Evolutionary conservation across 2,888 invertebrate genomes (phyloP).

Genomic region (Drosophila nr. medialis): DNA sequence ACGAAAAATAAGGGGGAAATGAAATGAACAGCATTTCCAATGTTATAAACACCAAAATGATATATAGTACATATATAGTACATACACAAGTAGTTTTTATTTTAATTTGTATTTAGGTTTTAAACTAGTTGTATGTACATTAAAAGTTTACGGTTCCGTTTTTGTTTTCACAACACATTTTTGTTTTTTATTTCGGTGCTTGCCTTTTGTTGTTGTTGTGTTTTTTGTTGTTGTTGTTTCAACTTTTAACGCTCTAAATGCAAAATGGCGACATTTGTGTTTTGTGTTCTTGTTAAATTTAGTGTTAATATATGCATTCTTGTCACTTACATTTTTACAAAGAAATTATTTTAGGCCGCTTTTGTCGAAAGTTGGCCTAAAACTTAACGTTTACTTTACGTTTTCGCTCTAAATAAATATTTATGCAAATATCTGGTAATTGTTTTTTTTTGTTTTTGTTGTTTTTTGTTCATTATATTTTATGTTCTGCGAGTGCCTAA

Average conservation of each 20-base stretch:
- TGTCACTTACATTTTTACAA: slow-evolving; percentile 76
- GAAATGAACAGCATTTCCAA: slow-evolving; percentile 34
- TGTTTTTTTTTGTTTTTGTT: slow-evolving; percentile 4
- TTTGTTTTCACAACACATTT: slow-evolving; percentile 31
- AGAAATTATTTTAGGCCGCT: slow-evolving; percentile 83
- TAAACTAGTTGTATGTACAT: slow-evolving; percentile 43
- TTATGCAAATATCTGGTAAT: slow-evolving; percentile 57
- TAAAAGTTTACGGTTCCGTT: slow-evolving; percentile 42
- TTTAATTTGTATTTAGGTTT: slow-evolving; percentile 14
- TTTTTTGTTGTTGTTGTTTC: slow-evolving; percentile 15
- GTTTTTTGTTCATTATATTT: slow-evolving; percentile 45
- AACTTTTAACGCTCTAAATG: slow-evolving; percentile 75
- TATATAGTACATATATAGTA: slow-evolving; percentile 30
- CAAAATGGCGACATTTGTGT: slow-evolving; percentile 84
- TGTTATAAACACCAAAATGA: slow-evolving; percentile 45
- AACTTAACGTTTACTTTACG: slow-evolving; percentile 45
- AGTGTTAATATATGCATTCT: slow-evolving; percentile 58
- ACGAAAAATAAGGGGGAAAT: slow-evolving; percentile 51
- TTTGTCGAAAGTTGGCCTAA: slow-evolving; percentile 73
- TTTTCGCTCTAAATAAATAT: slow-evolving; percentile 57
- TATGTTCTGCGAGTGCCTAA: slow-evolving; percentile 55
- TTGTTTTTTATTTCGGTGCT: slow-evolving; percentile 27
- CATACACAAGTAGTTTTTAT: slow-evolving; percentile 30
- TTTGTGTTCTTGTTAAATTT: slow-evolving; percentile 47
- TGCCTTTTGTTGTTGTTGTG: slow-evolving; percentile 16